These are phyloP conservation scores for Oligia latruncula DNA, from an alignment of 2,888 invertebrate species.

Conservation along the genomic window DNA sequence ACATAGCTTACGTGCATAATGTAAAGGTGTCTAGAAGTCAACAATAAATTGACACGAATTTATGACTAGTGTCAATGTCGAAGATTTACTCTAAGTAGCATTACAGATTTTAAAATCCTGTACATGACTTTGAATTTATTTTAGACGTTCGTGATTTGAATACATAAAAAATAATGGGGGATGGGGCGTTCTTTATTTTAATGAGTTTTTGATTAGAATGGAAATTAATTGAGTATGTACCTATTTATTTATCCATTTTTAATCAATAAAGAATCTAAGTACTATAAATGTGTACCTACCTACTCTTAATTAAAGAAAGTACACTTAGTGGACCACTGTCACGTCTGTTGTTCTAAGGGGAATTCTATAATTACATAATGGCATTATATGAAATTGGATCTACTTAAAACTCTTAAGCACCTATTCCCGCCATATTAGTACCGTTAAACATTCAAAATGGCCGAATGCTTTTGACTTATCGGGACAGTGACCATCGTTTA, in stretches of 20 bases:
- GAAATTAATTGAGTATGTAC: background rate
- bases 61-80: slow-evolving; percentile 22
- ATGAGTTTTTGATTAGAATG: background rate
- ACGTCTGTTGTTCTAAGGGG: too few species aligned
- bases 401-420: background rate
- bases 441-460: background rate
- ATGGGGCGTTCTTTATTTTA: background rate
- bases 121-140: slow-evolving; percentile 5
- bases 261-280: background rate
- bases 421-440: too few species aligned
- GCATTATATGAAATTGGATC: background rate
- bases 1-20: background rate
- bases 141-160: background rate
- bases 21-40: slow-evolving; percentile 4
- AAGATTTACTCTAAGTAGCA: slow-evolving; percentile 13
- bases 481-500: background rate
- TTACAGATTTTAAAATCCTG: background rate
- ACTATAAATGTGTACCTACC: background rate
- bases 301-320: background rate
- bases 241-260: background rate
- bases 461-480: slow-evolving; percentile 11
- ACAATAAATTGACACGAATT: slow-evolving; percentile 52
- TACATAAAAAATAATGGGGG: background rate
- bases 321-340: background rate
- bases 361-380: too few species aligned